phyloP scores from a whole-genome alignment of 2,888 invertebrate genomes.

The Cerastis leucographa region DNA sequence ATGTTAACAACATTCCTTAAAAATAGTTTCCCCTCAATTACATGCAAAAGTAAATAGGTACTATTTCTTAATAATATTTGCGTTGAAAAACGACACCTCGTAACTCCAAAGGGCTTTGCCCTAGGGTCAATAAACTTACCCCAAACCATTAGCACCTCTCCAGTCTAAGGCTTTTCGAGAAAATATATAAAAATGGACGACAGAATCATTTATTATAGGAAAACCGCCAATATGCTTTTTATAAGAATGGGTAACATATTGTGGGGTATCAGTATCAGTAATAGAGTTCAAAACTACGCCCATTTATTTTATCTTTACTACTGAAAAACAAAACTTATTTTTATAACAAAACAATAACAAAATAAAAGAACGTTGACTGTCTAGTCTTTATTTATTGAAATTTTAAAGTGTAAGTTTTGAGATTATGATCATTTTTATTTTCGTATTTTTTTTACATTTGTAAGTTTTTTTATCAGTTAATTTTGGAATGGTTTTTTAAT shows the following conservation, averaged over 20 bases:
- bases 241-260: conserved; percentile 14
- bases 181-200: conserved; percentile 56
- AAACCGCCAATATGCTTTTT: not conserved
- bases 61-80: conserved; percentile 13
- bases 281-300: conserved; percentile 13
- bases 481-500: too few relatives aligned
- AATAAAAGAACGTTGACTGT: conserved; percentile 2
- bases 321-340: conserved; percentile 26
- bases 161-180: conserved; percentile 52
- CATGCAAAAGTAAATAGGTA: too few relatives aligned
- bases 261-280: not conserved
- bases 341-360: conserved; percentile 20
- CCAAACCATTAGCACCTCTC: conserved; percentile 35
- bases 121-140: conserved; percentile 63
- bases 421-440: not conserved
- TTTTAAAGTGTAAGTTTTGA: not conserved
- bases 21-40: not conserved
- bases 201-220: not conserved
- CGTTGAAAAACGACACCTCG: conserved; percentile 31
- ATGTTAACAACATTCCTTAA: not conserved
- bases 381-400: conserved; percentile 7
- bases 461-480: too few relatives aligned
- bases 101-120: conserved; percentile 41
- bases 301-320: conserved; percentile 13
- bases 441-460: not conserved